phyloP scores from a whole-genome alignment of 2,888 invertebrate species.

The Elegia similella region DNA sequence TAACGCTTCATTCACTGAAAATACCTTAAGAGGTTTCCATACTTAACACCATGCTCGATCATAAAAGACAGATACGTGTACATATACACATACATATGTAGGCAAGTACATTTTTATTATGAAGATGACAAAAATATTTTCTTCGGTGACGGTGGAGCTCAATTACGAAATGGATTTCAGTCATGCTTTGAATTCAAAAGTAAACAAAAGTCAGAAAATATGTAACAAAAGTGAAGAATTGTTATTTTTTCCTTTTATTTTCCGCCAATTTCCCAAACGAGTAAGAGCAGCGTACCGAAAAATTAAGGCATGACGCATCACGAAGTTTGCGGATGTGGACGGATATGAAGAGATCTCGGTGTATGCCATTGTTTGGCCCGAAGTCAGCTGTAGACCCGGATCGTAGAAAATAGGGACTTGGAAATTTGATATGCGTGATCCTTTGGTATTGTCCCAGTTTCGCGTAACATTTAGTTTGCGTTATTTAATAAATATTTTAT shows the following conservation, averaged over 20 bases:
- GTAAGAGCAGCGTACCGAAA: constrained; percentile 15
- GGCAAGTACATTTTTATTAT: neutral
- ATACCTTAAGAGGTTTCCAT: no score
- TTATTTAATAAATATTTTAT: no score
- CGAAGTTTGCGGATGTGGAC: constrained; percentile 12
- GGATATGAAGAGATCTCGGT: constrained; percentile 9
- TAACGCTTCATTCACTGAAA: no score
- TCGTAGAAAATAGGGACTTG: neutral
- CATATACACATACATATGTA: neutral
- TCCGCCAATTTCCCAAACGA: constrained; percentile 13
- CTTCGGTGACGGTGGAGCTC: neutral
- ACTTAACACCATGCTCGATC: neutral
- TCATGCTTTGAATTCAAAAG: neutral
- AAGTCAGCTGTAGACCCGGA: neutral
- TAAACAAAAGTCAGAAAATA: neutral
- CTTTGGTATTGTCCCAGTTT: no score
- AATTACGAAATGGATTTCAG: neutral
- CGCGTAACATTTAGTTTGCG: no score
- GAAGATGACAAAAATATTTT: neutral
- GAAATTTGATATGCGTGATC: no score
- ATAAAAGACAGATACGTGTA: neutral
- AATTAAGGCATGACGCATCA: constrained; percentile 13
- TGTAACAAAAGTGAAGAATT: constrained; percentile 1
- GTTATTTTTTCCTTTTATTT: constrained; percentile 11
- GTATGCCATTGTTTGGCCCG: constrained; percentile 2